Evolutionary conservation across 1,140 invertebrate genomes (phyloP).

Genomic region (Matsumurasca onukii): DNA sequence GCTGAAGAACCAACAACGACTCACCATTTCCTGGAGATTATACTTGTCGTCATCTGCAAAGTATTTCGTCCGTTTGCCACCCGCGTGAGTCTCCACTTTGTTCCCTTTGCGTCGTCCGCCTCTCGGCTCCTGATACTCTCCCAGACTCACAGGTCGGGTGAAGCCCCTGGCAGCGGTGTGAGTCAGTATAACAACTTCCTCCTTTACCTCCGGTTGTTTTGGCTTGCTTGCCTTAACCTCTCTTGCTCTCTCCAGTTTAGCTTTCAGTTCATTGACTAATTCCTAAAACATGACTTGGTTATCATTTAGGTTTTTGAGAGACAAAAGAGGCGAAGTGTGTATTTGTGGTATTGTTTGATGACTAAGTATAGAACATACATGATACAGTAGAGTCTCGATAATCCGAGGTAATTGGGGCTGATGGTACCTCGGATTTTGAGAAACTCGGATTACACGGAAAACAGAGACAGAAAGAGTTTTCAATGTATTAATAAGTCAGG

Average conservation of each 20-base stretch:
- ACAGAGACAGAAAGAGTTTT: too few relatives aligned
- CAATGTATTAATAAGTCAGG: too few relatives aligned
- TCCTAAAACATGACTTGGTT: too few relatives aligned
- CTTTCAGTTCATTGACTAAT: constrained; percentile 68
- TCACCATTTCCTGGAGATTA: constrained; percentile 82
- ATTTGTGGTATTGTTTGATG: too few relatives aligned
- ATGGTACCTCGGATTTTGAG: too few relatives aligned
- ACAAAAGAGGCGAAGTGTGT: too few relatives aligned
- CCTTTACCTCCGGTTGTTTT: constrained; percentile 43
- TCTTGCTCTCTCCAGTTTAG: constrained; percentile 70
- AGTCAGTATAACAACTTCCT: constrained; percentile 68
- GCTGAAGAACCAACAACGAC: constrained; percentile 35
- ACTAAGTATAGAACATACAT: too few relatives aligned
- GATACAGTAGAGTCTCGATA: too few relatives aligned
- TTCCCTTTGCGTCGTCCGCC: constrained; percentile 49
- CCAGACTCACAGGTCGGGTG: constrained; percentile 40
- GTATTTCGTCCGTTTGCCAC: constrained; percentile 74
- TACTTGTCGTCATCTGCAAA: constrained; percentile 91
- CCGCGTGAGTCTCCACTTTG: constrained; percentile 70
- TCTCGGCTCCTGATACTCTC: constrained; percentile 42
- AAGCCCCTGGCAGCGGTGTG: constrained; percentile 66
- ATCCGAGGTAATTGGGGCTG: too few relatives aligned
- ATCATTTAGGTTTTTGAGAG: too few relatives aligned
- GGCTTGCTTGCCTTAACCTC: constrained; percentile 46
- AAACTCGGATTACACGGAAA: too few relatives aligned